Percentiles rank a stretch among this genome's conserved stretches.
Conservation (phyloP, 2,888 invertebrate species). For the Drosophila quinaria region DNA sequence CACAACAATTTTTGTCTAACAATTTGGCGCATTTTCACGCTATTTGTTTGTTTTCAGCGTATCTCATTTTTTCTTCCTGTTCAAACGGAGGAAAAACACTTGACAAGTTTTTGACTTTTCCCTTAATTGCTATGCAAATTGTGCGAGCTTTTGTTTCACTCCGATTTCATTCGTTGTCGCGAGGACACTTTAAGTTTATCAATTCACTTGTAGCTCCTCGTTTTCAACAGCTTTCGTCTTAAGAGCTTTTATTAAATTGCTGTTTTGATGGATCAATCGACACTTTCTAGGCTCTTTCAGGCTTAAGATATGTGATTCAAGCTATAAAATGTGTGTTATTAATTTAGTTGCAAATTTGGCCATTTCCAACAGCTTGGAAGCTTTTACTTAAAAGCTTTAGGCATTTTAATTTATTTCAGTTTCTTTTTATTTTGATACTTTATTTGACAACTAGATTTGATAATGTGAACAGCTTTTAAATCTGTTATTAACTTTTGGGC, state of each 20-base stretch:
- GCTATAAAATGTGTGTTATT: not conserved
- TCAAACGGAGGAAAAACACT: slow-evolving; percentile 44
- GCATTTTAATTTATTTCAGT: too few species aligned
- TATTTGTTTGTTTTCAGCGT: slow-evolving; percentile 65
- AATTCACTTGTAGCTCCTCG: not conserved
- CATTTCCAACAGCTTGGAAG: not conserved
- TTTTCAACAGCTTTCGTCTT: not conserved
- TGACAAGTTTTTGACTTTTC: slow-evolving; percentile 61
- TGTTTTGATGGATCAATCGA: not conserved
- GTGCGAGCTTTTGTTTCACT: slow-evolving; percentile 25
- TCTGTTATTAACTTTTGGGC: too few species aligned
- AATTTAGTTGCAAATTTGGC: not conserved
- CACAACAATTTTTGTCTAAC: slow-evolving; percentile 73
- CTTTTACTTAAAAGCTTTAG: not conserved
- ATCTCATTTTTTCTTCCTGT: not conserved
- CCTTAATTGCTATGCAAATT: slow-evolving; percentile 77
- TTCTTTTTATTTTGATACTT: too few species aligned
- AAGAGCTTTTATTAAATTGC: not conserved
- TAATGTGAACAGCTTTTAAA: too few species aligned
- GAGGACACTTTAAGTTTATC: not conserved
- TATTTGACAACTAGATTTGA: too few species aligned
- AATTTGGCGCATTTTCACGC: slow-evolving; percentile 81
- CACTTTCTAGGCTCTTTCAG: not conserved
- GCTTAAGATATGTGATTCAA: not conserved
- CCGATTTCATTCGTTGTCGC: not conserved